Percentiles rank a stretch among this genome's conserved stretches.
Conservation (phyloP, 1,140 invertebrate genomes). For the Daktulosphaira vitifoliae region DNA sequence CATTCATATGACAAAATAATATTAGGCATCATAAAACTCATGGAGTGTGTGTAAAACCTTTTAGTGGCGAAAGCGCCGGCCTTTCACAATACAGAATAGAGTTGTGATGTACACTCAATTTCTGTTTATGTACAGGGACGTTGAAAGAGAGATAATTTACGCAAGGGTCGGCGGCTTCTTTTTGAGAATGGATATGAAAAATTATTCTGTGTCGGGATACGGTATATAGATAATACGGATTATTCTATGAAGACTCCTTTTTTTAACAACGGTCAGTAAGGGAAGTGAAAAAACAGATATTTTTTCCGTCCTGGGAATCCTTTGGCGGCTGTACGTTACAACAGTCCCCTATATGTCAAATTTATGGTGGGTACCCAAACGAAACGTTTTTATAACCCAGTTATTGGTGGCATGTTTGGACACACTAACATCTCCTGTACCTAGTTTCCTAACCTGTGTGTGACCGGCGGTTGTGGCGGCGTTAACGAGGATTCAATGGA, state of each 20-base stretch:
- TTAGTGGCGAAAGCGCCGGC: conserved; percentile 24
- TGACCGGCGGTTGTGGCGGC: conserved; percentile 16
- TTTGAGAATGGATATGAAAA: background rate
- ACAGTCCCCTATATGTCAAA: conserved; percentile 1
- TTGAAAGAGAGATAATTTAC: conserved; percentile 27
- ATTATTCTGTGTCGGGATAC: no score
- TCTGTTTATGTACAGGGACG: conserved; percentile 11
- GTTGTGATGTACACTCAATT: background rate
- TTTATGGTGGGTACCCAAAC: conserved; percentile 1
- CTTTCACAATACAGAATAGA: background rate
- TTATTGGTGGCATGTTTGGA: background rate
- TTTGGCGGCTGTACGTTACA: conserved; percentile 18
- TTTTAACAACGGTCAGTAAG: background rate
- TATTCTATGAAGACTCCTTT: background rate
- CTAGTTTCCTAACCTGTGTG: no score
- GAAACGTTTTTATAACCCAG: conserved; percentile 5
- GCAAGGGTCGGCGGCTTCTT: conserved; percentile 21
- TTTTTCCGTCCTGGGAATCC: background rate
- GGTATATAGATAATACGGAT: background rate
- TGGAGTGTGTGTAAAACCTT: conserved; percentile 2
- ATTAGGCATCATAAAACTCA: background rate
- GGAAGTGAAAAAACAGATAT: background rate
- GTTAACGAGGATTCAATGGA: conserved; percentile 21
- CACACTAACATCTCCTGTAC: background rate
- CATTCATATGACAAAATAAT: background rate